Percentiles rank a stretch among this genome's conserved stretches.
These are phyloP conservation scores for Cephus sareptanus DNA, from an alignment of 2,888 invertebrate species.

Conservation along the genomic window DNA sequence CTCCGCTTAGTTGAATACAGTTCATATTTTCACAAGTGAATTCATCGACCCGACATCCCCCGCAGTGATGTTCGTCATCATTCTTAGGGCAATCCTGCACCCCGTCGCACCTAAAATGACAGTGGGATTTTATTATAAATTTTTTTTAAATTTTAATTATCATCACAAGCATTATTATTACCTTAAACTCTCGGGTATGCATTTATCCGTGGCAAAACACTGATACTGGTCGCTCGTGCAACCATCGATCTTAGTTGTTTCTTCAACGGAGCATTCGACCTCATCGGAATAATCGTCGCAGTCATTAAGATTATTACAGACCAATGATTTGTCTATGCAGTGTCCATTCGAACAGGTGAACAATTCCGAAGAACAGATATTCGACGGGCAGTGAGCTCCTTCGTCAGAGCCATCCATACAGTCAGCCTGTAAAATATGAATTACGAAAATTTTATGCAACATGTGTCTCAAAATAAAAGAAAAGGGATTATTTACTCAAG, in stretches of 20 bases:
- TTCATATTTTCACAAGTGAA: conserved; percentile 72
- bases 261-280: conserved; percentile 56
- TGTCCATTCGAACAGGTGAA: conserved; percentile 68
- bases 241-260: background rate
- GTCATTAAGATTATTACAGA: conserved; percentile 72
- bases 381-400: conserved; percentile 32
- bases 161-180: conserved; percentile 18
- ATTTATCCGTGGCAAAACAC: conserved; percentile 46
- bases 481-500: no score
- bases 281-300: conserved; percentile 73
- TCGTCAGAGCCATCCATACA: conserved; percentile 62
- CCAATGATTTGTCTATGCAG: conserved; percentile 69
- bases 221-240: conserved; percentile 44
- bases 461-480: background rate
- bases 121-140: background rate
- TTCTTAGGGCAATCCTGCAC: conserved; percentile 77
- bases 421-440: conserved; percentile 37
- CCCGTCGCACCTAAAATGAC: conserved; percentile 71
- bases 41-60: conserved; percentile 64
- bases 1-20: conserved; percentile 71
- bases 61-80: conserved; percentile 78
- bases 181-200: conserved; percentile 48
- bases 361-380: conserved; percentile 58
- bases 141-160: background rate
- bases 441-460: background rate